Base-by-base conservation (phyloP, 2,888 invertebrate genomes). In the Aleiodes alternator region DNA sequence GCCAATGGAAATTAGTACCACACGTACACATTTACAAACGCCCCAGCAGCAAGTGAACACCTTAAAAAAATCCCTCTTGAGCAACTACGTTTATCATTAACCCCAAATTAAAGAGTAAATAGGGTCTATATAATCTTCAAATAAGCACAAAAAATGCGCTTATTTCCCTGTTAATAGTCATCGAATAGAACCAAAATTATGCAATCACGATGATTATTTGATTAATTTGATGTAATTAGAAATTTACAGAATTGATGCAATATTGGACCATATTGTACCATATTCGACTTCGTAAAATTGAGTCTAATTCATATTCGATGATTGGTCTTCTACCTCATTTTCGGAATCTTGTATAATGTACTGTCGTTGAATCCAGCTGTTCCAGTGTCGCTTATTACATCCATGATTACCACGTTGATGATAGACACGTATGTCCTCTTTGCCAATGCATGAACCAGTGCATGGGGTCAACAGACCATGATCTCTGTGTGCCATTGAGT, bases 301-400 rank as follows among this genome's bases (percentile, higher is more conserved):
- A 1, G 5, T 59, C 1, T 72, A 55, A 11, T 43, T 48, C 64
- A 70, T 50, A 23, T 23, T 53, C 61, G 64, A 70, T 69, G 68
- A 73, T 76, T 72, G 69, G 73, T 1, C 23, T 74, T 78, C 80
- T 85, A 87, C 85, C 86, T 88, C 88, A 76, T 83, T 80, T 69
- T 86, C 85, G 73, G 85, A 86, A 74, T 88, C 88, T 48, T 88
- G 87, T 11, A 87, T 88, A 66, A 85, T 84, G 69, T 85, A 84
- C 48, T 85, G 82, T 81, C 86, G 87, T 70, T 86, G 82, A 38
- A 84, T 68, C 87, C 87, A 86, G 69, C 81, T 77, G 34, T 85
- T 83, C 87, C 86, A 87, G 51, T 81, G 82, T 38, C 82, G 83
- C 9, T 82, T 79, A 48, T 23, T 48, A 23, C 48, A 23, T 43